Evolutionary conservation across 2,888 invertebrate species (phyloP).

Genomic region (Aethes cnicana): DNA sequence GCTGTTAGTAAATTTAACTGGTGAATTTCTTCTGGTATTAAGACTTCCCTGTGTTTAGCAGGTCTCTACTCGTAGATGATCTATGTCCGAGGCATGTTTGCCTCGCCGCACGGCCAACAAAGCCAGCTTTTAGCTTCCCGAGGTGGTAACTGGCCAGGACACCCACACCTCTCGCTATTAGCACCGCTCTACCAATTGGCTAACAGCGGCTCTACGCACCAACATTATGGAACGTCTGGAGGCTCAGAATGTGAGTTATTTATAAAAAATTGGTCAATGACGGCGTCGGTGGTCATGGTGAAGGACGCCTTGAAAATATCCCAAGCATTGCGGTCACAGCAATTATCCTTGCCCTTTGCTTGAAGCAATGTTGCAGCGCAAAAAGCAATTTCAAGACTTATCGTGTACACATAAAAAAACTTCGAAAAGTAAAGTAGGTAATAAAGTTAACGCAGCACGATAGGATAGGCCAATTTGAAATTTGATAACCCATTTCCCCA

Average conservation of each 20-base stretch:
- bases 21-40: neutral
- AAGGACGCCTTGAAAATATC: slow-evolving; percentile 14
- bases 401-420: slow-evolving; percentile 9
- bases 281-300: slow-evolving; percentile 22
- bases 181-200: slow-evolving; percentile 48
- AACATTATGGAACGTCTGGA: slow-evolving; percentile 14
- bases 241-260: slow-evolving; percentile 35
- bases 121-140: slow-evolving; percentile 48
- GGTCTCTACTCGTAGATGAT: too few species aligned
- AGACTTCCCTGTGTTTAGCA: slow-evolving; percentile 9
- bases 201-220: slow-evolving; percentile 26
- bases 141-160: slow-evolving; percentile 56
- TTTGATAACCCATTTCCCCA: slow-evolving; percentile 59
- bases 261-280: slow-evolving; percentile 35
- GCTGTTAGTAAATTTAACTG: neutral
- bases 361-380: slow-evolving; percentile 10
- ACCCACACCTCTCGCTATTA: slow-evolving; percentile 51
- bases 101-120: slow-evolving; percentile 49
- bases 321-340: slow-evolving; percentile 15
- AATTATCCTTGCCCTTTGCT: slow-evolving; percentile 26
- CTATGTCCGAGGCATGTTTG: slow-evolving; percentile 46
- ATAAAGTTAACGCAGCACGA: slow-evolving; percentile 47
- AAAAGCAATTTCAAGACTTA: slow-evolving; percentile 19
- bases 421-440: slow-evolving; percentile 46
- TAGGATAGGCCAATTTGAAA: slow-evolving; percentile 39